Evolutionary conservation across 2,888 invertebrate species (phyloP), one percentile per base, ranked within the genome.

Genomic region (Drosophila falleni): DNA sequence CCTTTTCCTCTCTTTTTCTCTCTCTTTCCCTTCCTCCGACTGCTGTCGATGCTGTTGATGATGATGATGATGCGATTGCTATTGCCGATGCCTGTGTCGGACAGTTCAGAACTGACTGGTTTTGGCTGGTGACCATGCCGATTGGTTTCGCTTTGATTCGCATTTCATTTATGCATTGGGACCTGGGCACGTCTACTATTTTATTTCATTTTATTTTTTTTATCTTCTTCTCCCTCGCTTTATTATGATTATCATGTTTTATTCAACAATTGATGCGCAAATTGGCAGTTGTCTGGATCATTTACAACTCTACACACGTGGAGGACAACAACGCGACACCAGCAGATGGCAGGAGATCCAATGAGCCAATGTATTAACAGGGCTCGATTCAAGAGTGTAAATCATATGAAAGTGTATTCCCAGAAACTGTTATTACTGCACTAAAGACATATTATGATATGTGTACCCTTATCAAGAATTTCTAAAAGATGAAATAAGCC

Each of bases 161-260:
- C 77, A 85, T 82, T 87, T 85, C 82, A 87, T 87, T 85, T 85
- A 82, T 83, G 83, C 83, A 85, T 85, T 74, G 61, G 51, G 41
- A 37, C 63, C 77, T 26, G 59, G 65, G 56, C 68, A 69, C 71
- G 71, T 71, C 77, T 71, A 85, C 82, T 81, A 85, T 87, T 82
- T 87, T 81, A 80, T 83, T 87, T 81, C 65, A 75, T 77, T 81
- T 69, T 47, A 60, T 74, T 68, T 81, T 63, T 54, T 47, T 71
- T n/a, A 67, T 42, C 46, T 41, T 31, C 49, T 39, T 59, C 53
- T 19, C 23, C 39, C 37, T 47, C 51, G 71, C 81, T 87, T 83
- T 83, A 85, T 88, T 84, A 88, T 84, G 89, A 86, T 89, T 86
- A 87, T 89, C 89, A 86, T 86, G 89, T 87, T 89, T 89, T 89